phyloP scores from a whole-genome alignment of 2,797 vertebrate genomes.

The Oreonectes daqikongensis region DNA sequence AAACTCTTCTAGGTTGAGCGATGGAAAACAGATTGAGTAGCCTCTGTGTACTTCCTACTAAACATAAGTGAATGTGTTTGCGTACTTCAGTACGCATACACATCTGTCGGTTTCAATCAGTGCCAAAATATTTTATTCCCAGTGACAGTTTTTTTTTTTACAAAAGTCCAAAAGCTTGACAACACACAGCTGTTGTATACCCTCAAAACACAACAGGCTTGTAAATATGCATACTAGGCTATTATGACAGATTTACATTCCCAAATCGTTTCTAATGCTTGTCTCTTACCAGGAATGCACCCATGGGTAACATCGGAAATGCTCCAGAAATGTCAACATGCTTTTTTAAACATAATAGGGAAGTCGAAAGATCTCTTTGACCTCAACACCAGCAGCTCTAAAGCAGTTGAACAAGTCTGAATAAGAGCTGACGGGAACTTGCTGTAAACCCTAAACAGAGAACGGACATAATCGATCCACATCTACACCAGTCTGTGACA shows the following conservation, averaged over 20 bases:
- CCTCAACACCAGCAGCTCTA: neutral
- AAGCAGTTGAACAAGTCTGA: constrained; percentile 1
- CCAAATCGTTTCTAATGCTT: constrained; percentile 19
- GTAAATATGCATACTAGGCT: constrained; percentile 42
- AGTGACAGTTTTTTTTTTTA: constrained; percentile 30
- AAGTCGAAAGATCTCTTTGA: neutral
- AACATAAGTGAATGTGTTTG: constrained; percentile 1
- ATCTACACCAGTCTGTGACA: constrained; percentile 21
- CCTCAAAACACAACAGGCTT: constrained; percentile 35
- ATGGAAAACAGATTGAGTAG: constrained; percentile 37
- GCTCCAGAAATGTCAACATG: constrained; percentile 41
- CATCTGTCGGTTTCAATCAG: constrained; percentile 27
- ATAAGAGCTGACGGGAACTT: constrained; percentile 19
- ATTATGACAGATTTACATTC: constrained; percentile 39
- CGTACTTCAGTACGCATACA: neutral
- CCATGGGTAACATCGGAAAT: constrained; percentile 34
- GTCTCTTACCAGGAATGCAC: constrained; percentile 31
- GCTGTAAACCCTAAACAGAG: neutral
- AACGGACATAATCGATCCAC: constrained; percentile 2
- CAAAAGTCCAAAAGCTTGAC: neutral
- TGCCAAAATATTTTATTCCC: constrained; percentile 10
- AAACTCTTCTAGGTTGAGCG: constrained; percentile 25
- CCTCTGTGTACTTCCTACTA: constrained; percentile 6
- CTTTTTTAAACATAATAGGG: constrained; percentile 20
- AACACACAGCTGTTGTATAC: constrained; percentile 32